phyloP scores from a whole-genome alignment of 2,113 vertebrate species.

The Etia nguti region DNA sequence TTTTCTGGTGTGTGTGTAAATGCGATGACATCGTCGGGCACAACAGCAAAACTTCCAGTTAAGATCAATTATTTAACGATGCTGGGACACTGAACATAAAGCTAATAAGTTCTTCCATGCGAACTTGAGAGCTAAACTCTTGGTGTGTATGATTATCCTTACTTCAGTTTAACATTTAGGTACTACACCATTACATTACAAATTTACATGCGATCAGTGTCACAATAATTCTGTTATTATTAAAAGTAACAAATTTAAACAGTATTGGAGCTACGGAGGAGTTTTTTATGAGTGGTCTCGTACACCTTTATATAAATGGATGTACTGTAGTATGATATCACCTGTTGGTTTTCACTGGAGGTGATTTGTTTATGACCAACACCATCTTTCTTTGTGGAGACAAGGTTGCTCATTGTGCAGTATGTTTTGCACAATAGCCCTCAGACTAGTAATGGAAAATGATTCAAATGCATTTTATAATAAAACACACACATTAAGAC shows the following conservation, averaged over 20 bases:
- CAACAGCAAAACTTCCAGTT: background rate
- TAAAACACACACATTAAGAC: background rate
- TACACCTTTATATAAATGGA: background rate
- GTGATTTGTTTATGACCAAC: background rate
- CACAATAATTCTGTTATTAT: background rate
- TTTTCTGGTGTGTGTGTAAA: background rate
- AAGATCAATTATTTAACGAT: background rate
- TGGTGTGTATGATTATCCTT: background rate
- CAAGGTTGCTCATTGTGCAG: background rate
- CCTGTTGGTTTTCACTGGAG: background rate
- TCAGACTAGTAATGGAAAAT: background rate
- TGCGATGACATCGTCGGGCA: fast-evolving
- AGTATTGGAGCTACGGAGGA: fast-evolving
- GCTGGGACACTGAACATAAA: background rate
- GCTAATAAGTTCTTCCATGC: background rate
- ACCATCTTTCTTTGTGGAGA: background rate
- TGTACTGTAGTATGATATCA: background rate
- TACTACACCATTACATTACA: background rate
- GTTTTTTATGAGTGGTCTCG: background rate
- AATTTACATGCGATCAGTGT: no score
- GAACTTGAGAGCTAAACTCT: background rate
- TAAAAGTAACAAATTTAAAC: background rate
- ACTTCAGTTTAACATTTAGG: background rate
- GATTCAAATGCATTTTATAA: background rate
- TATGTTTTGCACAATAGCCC: background rate